Evolutionary conservation across 2,113 vertebrate species (phyloP), one percentile per base, ranked within the genome.

Genomic region (Peucedramus taeniatus): DNA sequence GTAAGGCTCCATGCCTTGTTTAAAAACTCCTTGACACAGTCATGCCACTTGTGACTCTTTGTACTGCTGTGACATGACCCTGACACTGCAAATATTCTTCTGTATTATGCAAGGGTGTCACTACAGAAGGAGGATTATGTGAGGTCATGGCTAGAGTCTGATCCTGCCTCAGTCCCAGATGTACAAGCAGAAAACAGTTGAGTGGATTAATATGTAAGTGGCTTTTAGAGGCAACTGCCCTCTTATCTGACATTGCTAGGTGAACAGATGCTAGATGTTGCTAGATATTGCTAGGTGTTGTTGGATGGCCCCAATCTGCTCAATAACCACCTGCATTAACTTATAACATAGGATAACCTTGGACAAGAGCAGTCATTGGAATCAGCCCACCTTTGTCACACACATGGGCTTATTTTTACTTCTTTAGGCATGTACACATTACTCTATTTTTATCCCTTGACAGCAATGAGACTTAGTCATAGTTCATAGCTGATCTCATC

Each of bases 181-280:
- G 68, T 54, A 89, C 76, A 74, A 90, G 92, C 59, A 95, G 80
- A 94, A 96, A 94, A 93, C 79, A 37, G 56, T 93, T 83, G 83
- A 93, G 68, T 92, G 79, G 88, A 96, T 97, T 96, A 97, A 88
- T 86, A 86, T 70, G 19, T 96, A 97, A 96, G 90, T 94, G 88
- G 90, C 76, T 97, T 97, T 96, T 81, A 93, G 51, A 93, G 68
- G 76, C 33, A 95, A 90, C 79, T 90, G 68, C 59, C 54, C 70
- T 57, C 54, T 94, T 83, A 63, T 88, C 76, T 92, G 88, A 93
- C 90, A 89, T 93, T 93, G 79, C 47, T 70, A 77, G 94, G 63
- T 83, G 83, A 96, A 80, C 50, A 74, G 50, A 92, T 37, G 75
- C 89, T 80, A 80, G 51, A 49, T 83, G 59, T 80, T 95, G 70